A percentile compares a stretch with the other conserved stretches of the same genome.
phyloP scores from a whole-genome alignment of 2,888 invertebrate genomes.

The Metallyticus violacea region DNA sequence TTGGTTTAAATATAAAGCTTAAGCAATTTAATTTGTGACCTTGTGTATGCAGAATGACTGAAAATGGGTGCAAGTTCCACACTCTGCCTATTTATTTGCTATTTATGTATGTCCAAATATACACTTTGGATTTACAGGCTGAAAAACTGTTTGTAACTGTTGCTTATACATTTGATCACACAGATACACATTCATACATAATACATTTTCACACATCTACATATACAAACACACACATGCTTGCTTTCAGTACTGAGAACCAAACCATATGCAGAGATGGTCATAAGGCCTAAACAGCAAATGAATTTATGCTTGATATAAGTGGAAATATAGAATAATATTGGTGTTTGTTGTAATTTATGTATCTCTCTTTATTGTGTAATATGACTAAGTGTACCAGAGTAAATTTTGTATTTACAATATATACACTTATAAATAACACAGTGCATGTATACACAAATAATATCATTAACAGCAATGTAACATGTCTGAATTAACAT shows the following conservation, averaged over 20 bases:
- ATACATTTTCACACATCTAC: too few species aligned
- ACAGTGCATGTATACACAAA: neutral
- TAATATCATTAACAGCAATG: neutral
- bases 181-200: neutral
- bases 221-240: neutral
- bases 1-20: neutral
- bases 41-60: neutral
- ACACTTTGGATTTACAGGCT: neutral
- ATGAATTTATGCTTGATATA: neutral
- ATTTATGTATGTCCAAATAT: neutral
- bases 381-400: neutral
- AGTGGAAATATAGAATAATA: neutral
- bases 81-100: neutral
- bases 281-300: neutral
- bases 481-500: neutral
- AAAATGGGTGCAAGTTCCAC: neutral
- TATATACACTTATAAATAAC: neutral
- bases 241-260: neutral
- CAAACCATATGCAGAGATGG: neutral
- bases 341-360: neutral
- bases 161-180: neutral
- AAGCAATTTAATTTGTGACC: neutral
- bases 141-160: neutral
- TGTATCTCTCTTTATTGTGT: neutral
- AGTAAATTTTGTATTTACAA: neutral